Evolutionary conservation across 2,888 invertebrate species (phyloP), one percentile per base, ranked within the genome.

Genomic region (Xanthorhoe spadicearia): DNA sequence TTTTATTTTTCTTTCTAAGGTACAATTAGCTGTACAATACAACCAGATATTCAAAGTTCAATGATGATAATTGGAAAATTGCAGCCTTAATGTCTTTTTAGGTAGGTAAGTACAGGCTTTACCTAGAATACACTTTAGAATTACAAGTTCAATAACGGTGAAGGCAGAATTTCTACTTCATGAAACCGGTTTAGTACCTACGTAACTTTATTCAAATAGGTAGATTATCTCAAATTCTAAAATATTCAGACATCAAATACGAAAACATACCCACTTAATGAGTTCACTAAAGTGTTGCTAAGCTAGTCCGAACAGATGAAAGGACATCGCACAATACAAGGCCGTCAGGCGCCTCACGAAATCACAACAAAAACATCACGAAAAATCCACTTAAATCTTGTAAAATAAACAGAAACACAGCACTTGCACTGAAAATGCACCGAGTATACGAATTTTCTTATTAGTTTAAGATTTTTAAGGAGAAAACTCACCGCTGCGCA

Each of bases 401-500:
- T 17, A 18, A 51, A 18, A 9, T 13, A 53, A 2, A 15, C 15
- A 17, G 1, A 48, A 17, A 48, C 57, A 58, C 28, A 32, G 15
- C 43, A 53, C 35, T 48, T 13, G 46, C 32, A 53, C 59, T 43
- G 9, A 43, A 43, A 5, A 58, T 48, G 10, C 32, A 35, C 35
- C 48, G 6, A 2, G 9, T 32, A 18, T 53, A 19, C 13, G n/a
- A 48, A 32, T 56, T 63, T 53, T 43, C 13, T 48, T 15, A 55
- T 58, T 43, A 32, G 56, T 61, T 50, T 8, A 18, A 18, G 50
- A 58, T 43, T 59, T 61, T 50, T 8, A 18, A 18, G 50, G 59
- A 59, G 53, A 68, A 75, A 73, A 78, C 79, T 83, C 82, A 92
- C 92, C 87, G 79, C 81, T 86, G 87, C 92, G 90, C 85, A 92